phyloP scores from a whole-genome alignment of 2,888 invertebrate species.

The Microctonus hyperodae region DNA sequence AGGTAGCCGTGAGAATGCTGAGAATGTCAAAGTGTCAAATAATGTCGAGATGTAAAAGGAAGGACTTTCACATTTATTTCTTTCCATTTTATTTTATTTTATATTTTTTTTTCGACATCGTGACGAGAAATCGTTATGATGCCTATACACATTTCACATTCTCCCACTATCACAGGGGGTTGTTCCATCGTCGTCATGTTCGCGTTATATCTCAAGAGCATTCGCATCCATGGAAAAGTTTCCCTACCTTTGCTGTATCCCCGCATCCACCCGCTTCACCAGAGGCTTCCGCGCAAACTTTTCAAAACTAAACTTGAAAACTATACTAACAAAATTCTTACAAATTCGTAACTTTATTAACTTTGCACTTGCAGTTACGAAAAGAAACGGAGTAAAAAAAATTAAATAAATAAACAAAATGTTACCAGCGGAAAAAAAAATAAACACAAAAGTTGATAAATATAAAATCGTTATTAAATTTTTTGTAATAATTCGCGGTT shows the following conservation, averaged over 20 bases:
- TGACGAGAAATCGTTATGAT: slow-evolving; percentile 8
- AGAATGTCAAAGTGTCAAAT: neutral
- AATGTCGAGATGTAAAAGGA: slow-evolving; percentile 1
- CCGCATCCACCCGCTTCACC: neutral
- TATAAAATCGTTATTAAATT: too few species aligned
- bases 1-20: neutral
- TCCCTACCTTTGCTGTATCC: neutral
- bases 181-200: neutral
- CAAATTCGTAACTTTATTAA: slow-evolving; percentile 46
- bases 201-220: slow-evolving; percentile 6
- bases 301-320: slow-evolving; percentile 30
- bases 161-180: neutral
- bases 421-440: neutral
- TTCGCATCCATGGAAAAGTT: neutral
- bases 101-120: neutral
- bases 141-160: neutral
- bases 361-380: neutral
- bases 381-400: neutral
- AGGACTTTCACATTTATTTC: slow-evolving; percentile 7
- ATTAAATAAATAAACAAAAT: neutral
- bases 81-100: slow-evolving; percentile 8
- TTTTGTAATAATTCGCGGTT: too few species aligned
- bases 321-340: slow-evolving; percentile 42
- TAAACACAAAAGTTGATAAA: too few species aligned
- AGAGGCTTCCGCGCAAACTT: slow-evolving; percentile 40